A percentile compares a stretch with the other conserved stretches of the same genome.
These are phyloP conservation scores for Drosophila mauritiana DNA, from an alignment of 1,140 invertebrate species.

Conservation along the genomic window DNA sequence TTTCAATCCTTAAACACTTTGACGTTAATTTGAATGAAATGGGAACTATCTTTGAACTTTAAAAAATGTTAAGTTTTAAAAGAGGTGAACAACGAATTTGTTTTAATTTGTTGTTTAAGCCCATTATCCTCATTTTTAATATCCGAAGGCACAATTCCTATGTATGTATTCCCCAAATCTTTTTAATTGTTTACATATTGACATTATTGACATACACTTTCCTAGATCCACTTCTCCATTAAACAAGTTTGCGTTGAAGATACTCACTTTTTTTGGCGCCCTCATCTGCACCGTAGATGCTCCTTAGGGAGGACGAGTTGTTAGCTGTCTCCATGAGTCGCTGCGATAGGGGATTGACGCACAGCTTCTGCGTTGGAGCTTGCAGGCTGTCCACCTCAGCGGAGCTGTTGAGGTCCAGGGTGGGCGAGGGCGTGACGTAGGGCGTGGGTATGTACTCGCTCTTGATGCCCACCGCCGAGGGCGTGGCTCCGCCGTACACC, in stretches of 20 bases:
- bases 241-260: neutral
- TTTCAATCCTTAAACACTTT: too few species aligned
- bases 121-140: too few species aligned
- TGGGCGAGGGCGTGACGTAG: constrained; percentile 81
- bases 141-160: too few species aligned
- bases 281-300: constrained; percentile 38
- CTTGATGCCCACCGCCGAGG: constrained; percentile 49
- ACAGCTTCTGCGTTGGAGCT: constrained; percentile 50
- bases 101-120: too few species aligned
- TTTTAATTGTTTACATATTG: too few species aligned
- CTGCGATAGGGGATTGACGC: constrained; percentile 39
- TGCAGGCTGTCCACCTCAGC: constrained; percentile 69
- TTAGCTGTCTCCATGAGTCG: constrained; percentile 50
- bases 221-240: too few species aligned
- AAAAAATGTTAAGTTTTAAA: too few species aligned
- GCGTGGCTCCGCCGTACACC: constrained; percentile 36
- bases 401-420: constrained; percentile 79
- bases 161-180: too few species aligned
- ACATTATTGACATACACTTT: too few species aligned
- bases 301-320: constrained; percentile 40
- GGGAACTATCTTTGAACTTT: too few species aligned
- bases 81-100: too few species aligned
- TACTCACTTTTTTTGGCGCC: constrained; percentile 66
- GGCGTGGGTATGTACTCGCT: constrained; percentile 80
- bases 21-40: too few species aligned